These are phyloP conservation scores for Agrochola lota DNA, from an alignment of 2,888 invertebrate genomes.

Conservation along the genomic window DNA sequence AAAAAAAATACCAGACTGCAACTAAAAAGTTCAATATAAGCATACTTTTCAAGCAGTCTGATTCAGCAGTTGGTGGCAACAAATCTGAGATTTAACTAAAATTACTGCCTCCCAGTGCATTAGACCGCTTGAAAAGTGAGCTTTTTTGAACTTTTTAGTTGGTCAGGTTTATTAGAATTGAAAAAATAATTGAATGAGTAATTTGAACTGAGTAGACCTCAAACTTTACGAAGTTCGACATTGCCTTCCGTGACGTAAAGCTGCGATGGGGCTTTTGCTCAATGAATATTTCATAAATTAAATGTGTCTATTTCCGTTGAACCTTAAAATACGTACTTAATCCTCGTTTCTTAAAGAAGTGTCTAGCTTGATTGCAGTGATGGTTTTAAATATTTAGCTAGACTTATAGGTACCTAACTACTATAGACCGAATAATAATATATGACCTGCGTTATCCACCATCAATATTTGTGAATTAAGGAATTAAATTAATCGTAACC, in stretches of 20 bases:
- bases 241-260: no score
- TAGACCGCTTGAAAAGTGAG: no score
- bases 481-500: background rate
- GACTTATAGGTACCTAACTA: no score
- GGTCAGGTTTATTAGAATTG: no score
- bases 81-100: no score
- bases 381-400: background rate
- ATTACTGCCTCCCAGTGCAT: no score
- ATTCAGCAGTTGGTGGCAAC: no score
- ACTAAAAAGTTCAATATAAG: no score
- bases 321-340: background rate
- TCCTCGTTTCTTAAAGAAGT: background rate
- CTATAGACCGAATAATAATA: no score
- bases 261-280: background rate
- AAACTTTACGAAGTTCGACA: slow-evolving; percentile 5
- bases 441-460: background rate
- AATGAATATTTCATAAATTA: background rate
- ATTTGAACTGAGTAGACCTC: background rate
- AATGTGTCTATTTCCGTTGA: background rate
- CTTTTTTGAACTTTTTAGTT: no score
- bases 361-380: background rate
- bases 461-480: background rate
- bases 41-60: no score
- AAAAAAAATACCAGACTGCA: no score
- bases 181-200: background rate